These are phyloP conservation scores for Papilio polyxenes DNA, from an alignment of 1,140 invertebrate species.

Conservation along the genomic window DNA sequence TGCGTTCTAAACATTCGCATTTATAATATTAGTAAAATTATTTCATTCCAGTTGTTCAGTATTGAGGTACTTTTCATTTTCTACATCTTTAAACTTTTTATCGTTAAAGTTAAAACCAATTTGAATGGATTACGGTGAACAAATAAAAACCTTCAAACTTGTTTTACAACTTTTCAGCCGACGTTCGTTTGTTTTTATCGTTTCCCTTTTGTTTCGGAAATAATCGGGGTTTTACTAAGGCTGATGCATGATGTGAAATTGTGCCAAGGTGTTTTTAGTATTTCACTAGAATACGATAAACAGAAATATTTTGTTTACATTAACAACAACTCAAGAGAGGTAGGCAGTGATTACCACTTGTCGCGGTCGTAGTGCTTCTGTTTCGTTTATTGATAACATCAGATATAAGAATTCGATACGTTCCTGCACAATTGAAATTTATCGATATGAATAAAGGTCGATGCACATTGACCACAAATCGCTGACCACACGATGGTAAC, in stretches of 20 bases:
- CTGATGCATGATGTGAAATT: neutral
- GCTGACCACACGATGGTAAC: neutral
- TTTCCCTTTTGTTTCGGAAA: neutral
- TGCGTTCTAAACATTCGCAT: no score
- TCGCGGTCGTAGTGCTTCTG: no score
- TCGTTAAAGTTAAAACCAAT: conserved; percentile 44
- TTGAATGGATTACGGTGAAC: conserved; percentile 31
- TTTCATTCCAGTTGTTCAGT: conserved; percentile 26
- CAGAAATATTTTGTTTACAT: no score
- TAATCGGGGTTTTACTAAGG: neutral
- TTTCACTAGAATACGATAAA: no score
- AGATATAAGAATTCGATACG: neutral
- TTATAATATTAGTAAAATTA: neutral
- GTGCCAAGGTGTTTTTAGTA: neutral
- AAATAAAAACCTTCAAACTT: conserved; percentile 30
- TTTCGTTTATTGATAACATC: neutral
- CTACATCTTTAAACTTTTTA: conserved; percentile 41
- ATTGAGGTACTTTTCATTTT: conserved; percentile 29
- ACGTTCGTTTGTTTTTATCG: neutral
- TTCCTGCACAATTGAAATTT: neutral
- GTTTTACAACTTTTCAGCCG: conserved; percentile 11
- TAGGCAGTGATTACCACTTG: no score
- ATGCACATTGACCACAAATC: conserved; percentile 17
- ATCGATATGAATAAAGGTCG: neutral
- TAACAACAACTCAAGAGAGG: no score